phyloP scores from a whole-genome alignment of 2,113 vertebrate species.

The Chauna torquata region DNA sequence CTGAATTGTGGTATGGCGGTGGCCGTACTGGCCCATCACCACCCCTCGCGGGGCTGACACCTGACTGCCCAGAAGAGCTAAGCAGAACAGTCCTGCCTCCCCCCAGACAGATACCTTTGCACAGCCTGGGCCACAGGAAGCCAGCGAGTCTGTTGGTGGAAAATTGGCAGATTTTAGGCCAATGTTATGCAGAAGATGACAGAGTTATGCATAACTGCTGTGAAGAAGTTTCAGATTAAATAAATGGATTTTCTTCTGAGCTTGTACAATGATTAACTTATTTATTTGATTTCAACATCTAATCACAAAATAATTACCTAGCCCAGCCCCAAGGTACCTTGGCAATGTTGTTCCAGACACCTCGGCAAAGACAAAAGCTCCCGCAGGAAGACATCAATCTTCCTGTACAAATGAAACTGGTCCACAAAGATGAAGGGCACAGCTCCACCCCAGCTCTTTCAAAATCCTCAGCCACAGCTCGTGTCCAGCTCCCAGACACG shows the following conservation, averaged over 20 bases:
- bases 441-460: constrained; percentile 14
- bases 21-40: neutral
- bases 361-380: constrained; percentile 1
- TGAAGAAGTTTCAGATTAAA: constrained; percentile 3
- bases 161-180: neutral
- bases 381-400: neutral
- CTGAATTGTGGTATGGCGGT: neutral
- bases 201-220: neutral
- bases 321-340: constrained; percentile 18
- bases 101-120: neutral
- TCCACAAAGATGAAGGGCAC: constrained; percentile 9
- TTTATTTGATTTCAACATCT: constrained; percentile 16
- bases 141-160: neutral
- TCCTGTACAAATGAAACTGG: neutral
- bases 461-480: neutral
- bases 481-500: neutral
- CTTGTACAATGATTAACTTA: neutral
- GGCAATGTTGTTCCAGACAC: neutral
- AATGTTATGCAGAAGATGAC: neutral
- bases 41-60: neutral
- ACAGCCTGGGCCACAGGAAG: neutral
- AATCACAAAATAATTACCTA: neutral
- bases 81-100: neutral
- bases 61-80: neutral
- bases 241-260: constrained; percentile 14